Percentiles rank a stretch among this genome's conserved stretches.
Conservation (phyloP, 2,888 invertebrate species). For the Biston stratarius region DNA sequence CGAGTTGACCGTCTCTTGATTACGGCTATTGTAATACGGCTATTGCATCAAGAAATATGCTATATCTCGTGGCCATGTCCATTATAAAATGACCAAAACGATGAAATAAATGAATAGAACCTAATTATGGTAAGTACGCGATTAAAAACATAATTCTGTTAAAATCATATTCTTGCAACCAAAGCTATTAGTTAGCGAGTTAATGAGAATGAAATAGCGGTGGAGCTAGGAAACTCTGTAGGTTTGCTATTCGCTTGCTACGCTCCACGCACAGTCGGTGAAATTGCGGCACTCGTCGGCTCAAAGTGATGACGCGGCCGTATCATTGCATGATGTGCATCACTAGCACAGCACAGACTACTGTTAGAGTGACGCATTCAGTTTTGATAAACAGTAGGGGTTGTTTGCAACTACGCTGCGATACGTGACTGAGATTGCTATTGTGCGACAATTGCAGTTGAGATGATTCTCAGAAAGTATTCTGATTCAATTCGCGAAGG, state of each 20-base stretch:
- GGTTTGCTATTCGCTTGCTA: background rate
- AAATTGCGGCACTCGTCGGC: constrained; percentile 73
- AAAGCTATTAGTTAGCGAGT: too few species aligned
- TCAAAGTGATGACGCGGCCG: constrained; percentile 77
- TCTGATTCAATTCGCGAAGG: too few species aligned
- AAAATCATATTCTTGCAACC: too few species aligned
- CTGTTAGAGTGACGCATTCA: constrained; percentile 46
- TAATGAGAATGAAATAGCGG: background rate
- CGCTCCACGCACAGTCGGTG: constrained; percentile 61
- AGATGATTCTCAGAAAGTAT: background rate
- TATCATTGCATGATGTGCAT: constrained; percentile 73
- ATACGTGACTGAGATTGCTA: constrained; percentile 26
- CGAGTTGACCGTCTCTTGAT: too few species aligned
- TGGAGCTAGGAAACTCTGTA: background rate
- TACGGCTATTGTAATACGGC: too few species aligned
- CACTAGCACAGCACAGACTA: constrained; percentile 47
- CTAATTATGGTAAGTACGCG: too few species aligned
- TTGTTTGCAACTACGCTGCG: constrained; percentile 39
- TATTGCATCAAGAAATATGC: too few species aligned
- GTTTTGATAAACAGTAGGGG: constrained; percentile 40
- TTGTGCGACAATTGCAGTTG: background rate
- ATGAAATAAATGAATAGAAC: too few species aligned
- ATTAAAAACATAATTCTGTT: too few species aligned
- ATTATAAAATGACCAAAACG: too few species aligned
- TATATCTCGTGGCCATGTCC: too few species aligned